Evolutionary conservation across 2,797 vertebrate species (phyloP).

Genomic region (Allobates femoralis): DNA sequence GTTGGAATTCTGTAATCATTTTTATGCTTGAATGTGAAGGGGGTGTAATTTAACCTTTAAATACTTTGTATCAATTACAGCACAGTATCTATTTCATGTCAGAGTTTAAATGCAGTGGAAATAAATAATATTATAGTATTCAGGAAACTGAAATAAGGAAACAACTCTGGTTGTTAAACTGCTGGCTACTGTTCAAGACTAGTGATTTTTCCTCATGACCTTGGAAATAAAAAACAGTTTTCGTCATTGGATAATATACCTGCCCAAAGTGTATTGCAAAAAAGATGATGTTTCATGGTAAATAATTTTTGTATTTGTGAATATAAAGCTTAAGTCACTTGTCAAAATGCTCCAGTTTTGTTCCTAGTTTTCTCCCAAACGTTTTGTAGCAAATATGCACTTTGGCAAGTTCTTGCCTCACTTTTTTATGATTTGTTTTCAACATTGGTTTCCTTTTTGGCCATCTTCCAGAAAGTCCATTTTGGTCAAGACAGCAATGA

Average conservation of each 20-base stretch:
- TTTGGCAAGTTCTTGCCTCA: no score
- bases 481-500: no score
- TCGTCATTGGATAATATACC: background rate
- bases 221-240: conserved; percentile 22
- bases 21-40: conserved; percentile 57
- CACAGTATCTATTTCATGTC: conserved; percentile 53
- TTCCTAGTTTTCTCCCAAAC: no score
- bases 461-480: no score
- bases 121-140: conserved; percentile 55
- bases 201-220: conserved; percentile 30
- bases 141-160: conserved; percentile 48
- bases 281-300: background rate
- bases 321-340: no score
- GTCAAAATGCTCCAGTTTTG: no score
- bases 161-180: conserved; percentile 34
- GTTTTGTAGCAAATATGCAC: no score
- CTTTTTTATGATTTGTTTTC: no score
- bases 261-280: background rate
- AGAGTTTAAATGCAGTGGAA: conserved; percentile 45
- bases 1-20: conserved; percentile 63
- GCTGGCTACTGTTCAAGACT: conserved; percentile 34
- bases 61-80: conserved; percentile 60
- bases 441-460: no score
- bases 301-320: no score
- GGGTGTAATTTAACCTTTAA: conserved; percentile 61